Conservation (phyloP, 2,113 vertebrate species). For the Podocnemis expansa region DNA sequence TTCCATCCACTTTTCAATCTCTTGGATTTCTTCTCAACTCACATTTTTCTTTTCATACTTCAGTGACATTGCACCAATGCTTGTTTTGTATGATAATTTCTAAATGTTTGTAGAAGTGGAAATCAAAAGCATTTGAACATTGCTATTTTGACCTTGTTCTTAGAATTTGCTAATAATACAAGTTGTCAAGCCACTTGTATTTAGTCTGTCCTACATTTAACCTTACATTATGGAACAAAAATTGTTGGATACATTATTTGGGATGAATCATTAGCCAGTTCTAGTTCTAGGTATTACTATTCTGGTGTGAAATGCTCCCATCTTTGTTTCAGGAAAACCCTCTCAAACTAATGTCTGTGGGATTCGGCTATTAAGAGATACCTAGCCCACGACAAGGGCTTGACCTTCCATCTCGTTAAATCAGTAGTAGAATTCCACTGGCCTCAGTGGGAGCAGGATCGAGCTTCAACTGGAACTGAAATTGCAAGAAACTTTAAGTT, state of each 20-base stretch:
- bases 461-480: slow-evolving; percentile 11
- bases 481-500: not conserved
- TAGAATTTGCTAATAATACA: slow-evolving; percentile 25
- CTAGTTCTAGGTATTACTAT: not conserved
- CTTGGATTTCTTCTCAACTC: slow-evolving; percentile 4
- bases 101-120: slow-evolving; percentile 14
- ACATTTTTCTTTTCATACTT: slow-evolving; percentile 22
- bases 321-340: not conserved
- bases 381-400: not conserved
- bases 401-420: not conserved
- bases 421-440: not conserved
- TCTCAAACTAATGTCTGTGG: not conserved
- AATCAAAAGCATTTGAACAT: slow-evolving; percentile 4
- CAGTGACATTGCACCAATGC: not conserved
- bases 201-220: not conserved
- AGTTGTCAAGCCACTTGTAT: not conserved
- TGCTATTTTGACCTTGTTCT: slow-evolving; percentile 26
- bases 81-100: slow-evolving; percentile 27
- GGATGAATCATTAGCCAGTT: not conserved
- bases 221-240: not conserved
- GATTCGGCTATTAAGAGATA: not conserved
- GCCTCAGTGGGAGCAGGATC: slow-evolving; percentile 21
- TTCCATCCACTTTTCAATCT: not conserved
- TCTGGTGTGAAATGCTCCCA: not conserved
- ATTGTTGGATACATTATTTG: not conserved